Evolutionary conservation across 2,888 invertebrate genomes (phyloP).

Genomic region (Parnassius orleans): DNA sequence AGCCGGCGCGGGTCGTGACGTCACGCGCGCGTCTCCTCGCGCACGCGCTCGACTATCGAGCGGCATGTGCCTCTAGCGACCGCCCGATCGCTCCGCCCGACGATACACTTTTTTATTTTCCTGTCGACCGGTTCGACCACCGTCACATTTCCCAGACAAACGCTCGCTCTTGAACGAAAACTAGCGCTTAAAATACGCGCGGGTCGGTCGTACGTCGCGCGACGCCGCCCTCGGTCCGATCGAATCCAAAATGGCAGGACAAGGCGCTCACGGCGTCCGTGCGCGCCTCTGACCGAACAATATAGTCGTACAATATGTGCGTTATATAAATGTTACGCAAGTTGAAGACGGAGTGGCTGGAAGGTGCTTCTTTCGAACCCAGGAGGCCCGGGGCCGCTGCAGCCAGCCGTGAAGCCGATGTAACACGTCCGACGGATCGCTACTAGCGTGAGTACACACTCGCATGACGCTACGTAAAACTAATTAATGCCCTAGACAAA

Average conservation of each 20-base stretch:
- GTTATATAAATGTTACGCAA: constrained; percentile 78
- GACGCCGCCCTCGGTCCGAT: constrained; percentile 41
- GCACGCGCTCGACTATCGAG: constrained; percentile 77
- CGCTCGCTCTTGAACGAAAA: constrained; percentile 30
- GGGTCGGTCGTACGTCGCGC: constrained; percentile 30
- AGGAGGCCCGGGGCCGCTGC: constrained; percentile 54
- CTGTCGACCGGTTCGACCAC: constrained; percentile 61
- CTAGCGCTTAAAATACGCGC: constrained; percentile 28
- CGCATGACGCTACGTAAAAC: constrained; percentile 30
- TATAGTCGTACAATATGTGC: constrained; percentile 58
- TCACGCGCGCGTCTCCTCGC: constrained; percentile 61
- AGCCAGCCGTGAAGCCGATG: constrained; percentile 60
- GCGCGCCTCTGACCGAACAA: constrained; percentile 54
- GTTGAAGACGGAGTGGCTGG: constrained; percentile 60
- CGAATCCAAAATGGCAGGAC: constrained; percentile 71
- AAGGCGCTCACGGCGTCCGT: constrained; percentile 47
- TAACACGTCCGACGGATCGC: constrained; percentile 51
- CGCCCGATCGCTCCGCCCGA: constrained; percentile 67
- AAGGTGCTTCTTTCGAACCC: constrained; percentile 49
- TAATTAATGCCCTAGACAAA: constrained; percentile 31
- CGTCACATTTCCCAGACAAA: constrained; percentile 42
- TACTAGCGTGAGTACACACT: constrained; percentile 58
- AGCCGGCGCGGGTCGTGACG: constrained; percentile 68
- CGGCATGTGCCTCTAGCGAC: constrained; percentile 75
- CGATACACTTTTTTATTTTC: constrained; percentile 74